Evolutionary conservation across 2,888 invertebrate species (phyloP).

Genomic region (Cataglyphis albicans): DNA sequence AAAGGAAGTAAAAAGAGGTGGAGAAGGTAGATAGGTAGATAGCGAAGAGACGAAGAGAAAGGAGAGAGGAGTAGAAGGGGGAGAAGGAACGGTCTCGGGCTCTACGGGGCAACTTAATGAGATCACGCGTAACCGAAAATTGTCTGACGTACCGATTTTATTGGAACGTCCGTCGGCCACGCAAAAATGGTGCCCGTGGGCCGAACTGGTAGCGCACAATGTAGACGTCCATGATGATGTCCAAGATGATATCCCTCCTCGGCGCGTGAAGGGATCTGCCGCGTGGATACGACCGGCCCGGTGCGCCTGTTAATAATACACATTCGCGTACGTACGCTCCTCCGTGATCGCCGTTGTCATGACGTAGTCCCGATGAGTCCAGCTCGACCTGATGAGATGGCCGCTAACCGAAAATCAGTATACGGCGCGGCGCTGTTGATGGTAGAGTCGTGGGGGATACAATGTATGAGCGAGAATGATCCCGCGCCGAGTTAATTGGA

Average conservation of each 20-base stretch:
- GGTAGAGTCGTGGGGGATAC: constrained; percentile 54
- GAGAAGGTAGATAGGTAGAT: constrained; percentile 46
- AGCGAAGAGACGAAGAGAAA: constrained; percentile 41
- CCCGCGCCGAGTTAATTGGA: constrained; percentile 68
- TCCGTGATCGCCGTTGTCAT: constrained; percentile 63
- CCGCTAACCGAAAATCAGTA: constrained; percentile 61
- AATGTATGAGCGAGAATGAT: constrained; percentile 61
- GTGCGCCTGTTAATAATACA: constrained; percentile 65
- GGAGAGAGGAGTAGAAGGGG: constrained; percentile 25
- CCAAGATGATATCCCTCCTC: constrained; percentile 56
- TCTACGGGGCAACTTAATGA: constrained; percentile 83
- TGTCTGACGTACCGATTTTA: constrained; percentile 84
- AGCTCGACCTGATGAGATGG: constrained; percentile 57
- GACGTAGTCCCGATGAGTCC: constrained; percentile 53
- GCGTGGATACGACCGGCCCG: constrained; percentile 46
- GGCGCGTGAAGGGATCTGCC: constrained; percentile 54
- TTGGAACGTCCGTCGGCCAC: constrained; percentile 78
- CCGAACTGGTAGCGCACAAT: constrained; percentile 64
- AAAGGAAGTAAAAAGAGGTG: constrained; percentile 40
- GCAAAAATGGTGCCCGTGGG: constrained; percentile 68
- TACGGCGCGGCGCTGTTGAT: constrained; percentile 50
- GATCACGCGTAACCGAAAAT: constrained; percentile 86
- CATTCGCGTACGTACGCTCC: constrained; percentile 55
- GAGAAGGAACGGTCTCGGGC: constrained; percentile 58
- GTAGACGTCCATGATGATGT: constrained; percentile 61